phyloP scores from a whole-genome alignment of 2,113 vertebrate species.

The Hucho hucho region DNA sequence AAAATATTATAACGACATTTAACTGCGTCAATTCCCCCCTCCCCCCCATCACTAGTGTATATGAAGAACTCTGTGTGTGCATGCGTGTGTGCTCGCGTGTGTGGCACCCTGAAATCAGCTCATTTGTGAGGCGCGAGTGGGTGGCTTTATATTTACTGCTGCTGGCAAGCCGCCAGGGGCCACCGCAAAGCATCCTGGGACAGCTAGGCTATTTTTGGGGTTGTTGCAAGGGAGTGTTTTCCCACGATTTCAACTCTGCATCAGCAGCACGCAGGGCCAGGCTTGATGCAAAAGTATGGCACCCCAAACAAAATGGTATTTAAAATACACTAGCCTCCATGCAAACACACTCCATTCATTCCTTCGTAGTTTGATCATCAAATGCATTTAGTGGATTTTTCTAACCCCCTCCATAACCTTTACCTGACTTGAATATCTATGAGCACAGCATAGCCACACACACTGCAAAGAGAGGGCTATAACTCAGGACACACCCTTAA shows the following conservation, averaged over 20 bases:
- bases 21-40: no score
- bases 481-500: neutral
- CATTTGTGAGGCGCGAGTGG: neutral
- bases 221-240: slow-evolving; percentile 22
- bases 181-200: slow-evolving; percentile 13
- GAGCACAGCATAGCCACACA: neutral
- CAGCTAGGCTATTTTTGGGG: slow-evolving; percentile 25
- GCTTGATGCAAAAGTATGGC: neutral
- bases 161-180: slow-evolving; percentile 11
- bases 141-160: slow-evolving; percentile 16
- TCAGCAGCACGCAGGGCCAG: neutral
- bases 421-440: neutral
- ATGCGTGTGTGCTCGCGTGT: neutral
- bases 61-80: no score
- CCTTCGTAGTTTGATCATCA: no score
- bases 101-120: neutral
- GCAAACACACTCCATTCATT: no score
- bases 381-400: no score
- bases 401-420: neutral
- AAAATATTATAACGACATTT: no score
- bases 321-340: no score
- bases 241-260: neutral
- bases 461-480: neutral
- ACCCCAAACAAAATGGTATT: neutral
- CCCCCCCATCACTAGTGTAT: no score